Percentiles rank a stretch among this genome's conserved stretches.
Evolutionary conservation across 1,140 invertebrate species (phyloP).

Genomic region (Zaprionus ghesquierei): DNA sequence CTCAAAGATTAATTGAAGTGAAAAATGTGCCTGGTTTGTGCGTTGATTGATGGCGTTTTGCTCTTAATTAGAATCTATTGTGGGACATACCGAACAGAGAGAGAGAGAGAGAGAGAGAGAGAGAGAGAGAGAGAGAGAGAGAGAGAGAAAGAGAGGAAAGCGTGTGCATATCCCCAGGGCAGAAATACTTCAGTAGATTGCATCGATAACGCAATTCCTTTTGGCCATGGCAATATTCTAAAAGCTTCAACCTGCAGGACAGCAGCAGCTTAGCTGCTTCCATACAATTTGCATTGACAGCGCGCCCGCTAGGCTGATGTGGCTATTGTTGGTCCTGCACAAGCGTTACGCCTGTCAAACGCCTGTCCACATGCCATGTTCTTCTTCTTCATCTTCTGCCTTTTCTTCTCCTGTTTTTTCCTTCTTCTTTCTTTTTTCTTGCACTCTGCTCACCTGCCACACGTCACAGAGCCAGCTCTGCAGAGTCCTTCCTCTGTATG

Average conservation of each 20-base stretch:
- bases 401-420: conserved; percentile 15
- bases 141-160: no score
- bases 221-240: conserved; percentile 53
- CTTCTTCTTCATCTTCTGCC: background rate
- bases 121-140: no score
- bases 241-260: conserved; percentile 49
- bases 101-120: no score
- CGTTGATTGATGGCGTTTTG: conserved; percentile 66
- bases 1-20: conserved; percentile 69
- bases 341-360: conserved; percentile 70
- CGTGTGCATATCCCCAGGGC: background rate
- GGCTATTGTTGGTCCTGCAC: conserved; percentile 22
- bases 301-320: conserved; percentile 1
- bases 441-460: conserved; percentile 59
- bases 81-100: conserved; percentile 27
- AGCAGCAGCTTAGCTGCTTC: conserved; percentile 25
- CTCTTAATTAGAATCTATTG: conserved; percentile 69
- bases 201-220: conserved; percentile 42
- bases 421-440: conserved; percentile 8
- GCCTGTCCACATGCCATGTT: conserved; percentile 53
- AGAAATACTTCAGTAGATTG: conserved; percentile 45
- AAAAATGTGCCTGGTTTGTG: conserved; percentile 47
- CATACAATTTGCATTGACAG: conserved; percentile 69
- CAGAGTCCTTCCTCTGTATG: background rate
- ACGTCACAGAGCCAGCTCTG: conserved; percentile 33